Base-by-base conservation (phyloP, 2,888 invertebrate genomes). In the Andrena bicolor region DNA sequence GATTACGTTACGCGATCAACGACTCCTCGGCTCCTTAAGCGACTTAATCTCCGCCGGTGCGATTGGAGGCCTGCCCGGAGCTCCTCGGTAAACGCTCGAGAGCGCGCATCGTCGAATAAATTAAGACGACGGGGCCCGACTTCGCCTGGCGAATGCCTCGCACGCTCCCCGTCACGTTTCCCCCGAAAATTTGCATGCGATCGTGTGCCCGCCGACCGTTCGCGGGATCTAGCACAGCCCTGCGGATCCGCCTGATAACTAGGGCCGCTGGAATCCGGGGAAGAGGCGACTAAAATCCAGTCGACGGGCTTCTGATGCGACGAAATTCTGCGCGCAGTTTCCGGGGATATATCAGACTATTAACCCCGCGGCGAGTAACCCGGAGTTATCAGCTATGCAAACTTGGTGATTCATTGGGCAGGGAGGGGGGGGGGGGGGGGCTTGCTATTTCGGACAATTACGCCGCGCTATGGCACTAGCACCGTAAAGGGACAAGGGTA, bases 1-100 rank as follows among this genome's bases (percentile, higher is more conserved):
- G 68, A 82, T 82, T 82, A 69, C 76, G 72, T 82, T 80, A 72
- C 71, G 49, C 76, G 76, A 66, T 58, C 61, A 41, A 71, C 72
- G 30, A 48, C 77, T 73, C 53, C 26, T 6, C 20, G 32, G 16
- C 41, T 10, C 23, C 53, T 80, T 58, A 13, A 16, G 48, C 49
- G 23, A 10, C 49, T 72, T 53, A 53, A 76, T 82, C 68, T 53
- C 65, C 49, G 64, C 49, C 82, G 20, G n/a, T 23, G 20, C 23
- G 70, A 78, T 82, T 82, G 83, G 82, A 82, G 35, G 23, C 49
- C 20, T 83, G 73, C 73, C 73, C 76, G 30, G 23, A 65, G 35
- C 72, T 51, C 48, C 56, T 48, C 51, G 69, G 35, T 58, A 72
- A 71, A 81, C 26, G 82, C 2, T 76, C 72, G 60, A 23, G n/a